Evolutionary conservation across 2,797 vertebrate species (phyloP), one percentile per base, ranked within the genome.

Genomic region (Oreortyx pictus): DNA sequence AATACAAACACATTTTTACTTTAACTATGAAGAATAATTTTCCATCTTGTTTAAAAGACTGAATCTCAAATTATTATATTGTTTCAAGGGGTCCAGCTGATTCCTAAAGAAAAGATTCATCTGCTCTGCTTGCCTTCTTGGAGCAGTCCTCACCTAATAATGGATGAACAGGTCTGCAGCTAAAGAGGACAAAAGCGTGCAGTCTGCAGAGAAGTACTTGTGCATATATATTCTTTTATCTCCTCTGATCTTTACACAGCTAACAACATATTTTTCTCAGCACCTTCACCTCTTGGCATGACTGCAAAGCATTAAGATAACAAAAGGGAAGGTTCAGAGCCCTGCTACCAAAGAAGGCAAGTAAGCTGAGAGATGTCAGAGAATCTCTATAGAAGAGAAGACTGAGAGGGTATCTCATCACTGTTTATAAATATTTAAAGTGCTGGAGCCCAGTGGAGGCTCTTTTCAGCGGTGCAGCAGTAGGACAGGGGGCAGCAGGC

Each of bases 161-260:
- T n/a, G n/a, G 2, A 3, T 35, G 18, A 31, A 80, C 70, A 77
- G 4, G 5, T 22, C 61, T 74, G 20, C 4, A 41, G 46, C 23
- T 25, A 50, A 14, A 20, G 20, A 61, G 17, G 27, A 44, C 5
- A 4, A 1, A 7, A 4, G 3, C 8, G 31, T 23, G 6, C 20
- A 14, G 37, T 1, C 2, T 17, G 14, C 14, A 68, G 14, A 70
- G 37, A 15, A 31, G 9, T 44, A 43, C 66, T 76, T 50, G 24
- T 5, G 9, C 1, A 2, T 37, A 14, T 0, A 0, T 22, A 11
- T 22, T 82, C 11, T n/a, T 62, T 84, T 24, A 9, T 19, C 17
- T 2, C 47, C 25, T 52, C 10, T 49, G 33, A 54, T 59, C 3
- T 13, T 81, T 20, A 46, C 5, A 47, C 67, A 13, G 37, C 39